phyloP scores from a whole-genome alignment of 2,113 vertebrate genomes.

The Hypanus sabinus region DNA sequence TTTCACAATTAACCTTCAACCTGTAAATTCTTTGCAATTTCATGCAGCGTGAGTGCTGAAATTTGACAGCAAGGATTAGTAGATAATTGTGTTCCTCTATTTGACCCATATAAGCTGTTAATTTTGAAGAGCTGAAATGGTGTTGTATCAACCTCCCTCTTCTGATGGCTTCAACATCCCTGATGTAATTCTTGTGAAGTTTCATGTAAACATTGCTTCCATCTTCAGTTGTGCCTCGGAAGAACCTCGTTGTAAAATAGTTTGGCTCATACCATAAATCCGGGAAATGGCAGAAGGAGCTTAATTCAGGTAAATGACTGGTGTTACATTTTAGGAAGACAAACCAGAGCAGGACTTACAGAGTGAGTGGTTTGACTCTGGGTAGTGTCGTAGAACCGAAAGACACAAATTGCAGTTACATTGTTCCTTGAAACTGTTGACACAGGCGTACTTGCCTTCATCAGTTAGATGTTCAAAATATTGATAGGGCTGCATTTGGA shows the following conservation, averaged over 20 bases:
- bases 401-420: no score
- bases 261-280: background rate
- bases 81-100: constrained; percentile 2
- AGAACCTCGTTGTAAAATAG: background rate
- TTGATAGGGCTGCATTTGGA: no score
- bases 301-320: no score
- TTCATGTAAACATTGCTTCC: background rate
- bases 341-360: no score
- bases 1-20: constrained; percentile 8
- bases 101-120: constrained; percentile 5
- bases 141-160: background rate
- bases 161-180: background rate
- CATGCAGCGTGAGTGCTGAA: background rate
- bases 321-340: no score
- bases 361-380: no score
- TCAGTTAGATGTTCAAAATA: no score
- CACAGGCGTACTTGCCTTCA: no score
- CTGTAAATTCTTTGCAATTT: constrained; percentile 19
- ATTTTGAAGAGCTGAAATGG: background rate
- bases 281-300: no score
- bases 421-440: no score
- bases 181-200: background rate
- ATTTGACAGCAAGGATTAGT: constrained; percentile 10
- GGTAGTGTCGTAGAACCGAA: no score
- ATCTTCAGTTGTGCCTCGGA: background rate